Conservation (phyloP, 2,888 invertebrate genomes). For the Lottia gigantea region DNA sequence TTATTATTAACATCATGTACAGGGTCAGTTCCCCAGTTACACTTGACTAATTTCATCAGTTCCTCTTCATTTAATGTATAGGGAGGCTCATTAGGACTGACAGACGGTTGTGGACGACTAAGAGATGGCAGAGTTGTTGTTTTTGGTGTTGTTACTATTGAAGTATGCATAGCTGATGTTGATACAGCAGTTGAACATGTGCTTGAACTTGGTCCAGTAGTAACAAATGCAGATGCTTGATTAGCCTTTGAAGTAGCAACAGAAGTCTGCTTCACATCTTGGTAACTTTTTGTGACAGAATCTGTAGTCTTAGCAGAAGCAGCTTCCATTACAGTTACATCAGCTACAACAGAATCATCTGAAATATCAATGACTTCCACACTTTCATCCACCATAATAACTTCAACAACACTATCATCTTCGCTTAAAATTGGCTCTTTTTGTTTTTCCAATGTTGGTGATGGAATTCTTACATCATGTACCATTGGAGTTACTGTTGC, state of each 20-base stretch:
- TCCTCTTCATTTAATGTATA: slow-evolving; percentile 13
- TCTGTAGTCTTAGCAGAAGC: too few relatives aligned
- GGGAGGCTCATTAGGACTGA: neutral
- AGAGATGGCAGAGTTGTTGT: too few relatives aligned
- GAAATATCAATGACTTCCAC: neutral
- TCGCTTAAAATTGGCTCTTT: neutral
- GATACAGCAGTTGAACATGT: too few relatives aligned
- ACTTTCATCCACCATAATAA: neutral
- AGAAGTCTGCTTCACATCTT: too few relatives aligned
- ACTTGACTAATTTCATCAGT: slow-evolving; percentile 12
- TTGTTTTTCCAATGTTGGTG: neutral
- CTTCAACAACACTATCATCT: neutral
- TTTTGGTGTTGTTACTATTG: too few relatives aligned
- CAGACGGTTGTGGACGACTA: too few relatives aligned
- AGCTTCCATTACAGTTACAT: too few relatives aligned
- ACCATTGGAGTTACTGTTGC: neutral
- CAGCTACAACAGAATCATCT: neutral
- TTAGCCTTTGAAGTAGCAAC: too few relatives aligned
- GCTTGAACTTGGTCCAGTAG: too few relatives aligned
- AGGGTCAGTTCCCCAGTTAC: slow-evolving; percentile 6
- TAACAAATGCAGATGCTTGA: too few relatives aligned
- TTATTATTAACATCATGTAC: slow-evolving; percentile 16
- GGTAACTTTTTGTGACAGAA: too few relatives aligned
- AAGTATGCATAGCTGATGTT: too few relatives aligned
- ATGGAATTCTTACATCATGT: neutral